Evolutionary conservation across 2,113 vertebrate species (phyloP).

Genomic region (Cephalopholis sonnerati): DNA sequence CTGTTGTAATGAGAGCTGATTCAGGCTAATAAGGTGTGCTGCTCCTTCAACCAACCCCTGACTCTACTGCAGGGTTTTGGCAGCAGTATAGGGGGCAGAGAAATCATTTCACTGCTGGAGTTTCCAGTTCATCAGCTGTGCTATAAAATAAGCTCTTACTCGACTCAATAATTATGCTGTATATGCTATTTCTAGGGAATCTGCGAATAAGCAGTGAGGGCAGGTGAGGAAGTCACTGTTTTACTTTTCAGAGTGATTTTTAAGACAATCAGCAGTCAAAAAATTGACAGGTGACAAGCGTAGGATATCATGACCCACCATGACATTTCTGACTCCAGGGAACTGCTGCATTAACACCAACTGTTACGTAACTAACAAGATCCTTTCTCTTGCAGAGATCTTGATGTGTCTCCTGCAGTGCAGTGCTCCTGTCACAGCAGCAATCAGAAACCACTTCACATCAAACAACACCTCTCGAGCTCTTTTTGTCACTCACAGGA

Average conservation of each 20-base stretch:
- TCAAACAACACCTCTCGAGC: neutral
- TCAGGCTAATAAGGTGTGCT: neutral
- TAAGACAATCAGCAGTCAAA: neutral
- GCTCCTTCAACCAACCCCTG: neutral
- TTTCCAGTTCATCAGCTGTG: constrained; percentile 9
- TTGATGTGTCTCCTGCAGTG: constrained; percentile 18
- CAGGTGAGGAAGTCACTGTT: neutral
- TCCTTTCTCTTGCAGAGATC: neutral
- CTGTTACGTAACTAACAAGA: neutral
- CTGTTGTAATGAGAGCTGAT: constrained; percentile 10
- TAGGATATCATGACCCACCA: neutral
- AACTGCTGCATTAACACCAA: constrained; percentile 1
- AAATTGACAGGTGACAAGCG: neutral
- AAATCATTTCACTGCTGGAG: neutral
- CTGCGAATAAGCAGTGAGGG: neutral
- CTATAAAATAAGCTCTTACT: neutral
- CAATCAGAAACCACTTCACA: constrained; percentile 16
- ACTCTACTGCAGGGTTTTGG: neutral
- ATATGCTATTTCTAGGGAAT: constrained; percentile 11
- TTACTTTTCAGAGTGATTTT: neutral
- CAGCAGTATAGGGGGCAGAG: neutral
- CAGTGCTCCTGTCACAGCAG: constrained; percentile 8
- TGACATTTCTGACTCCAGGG: neutral
- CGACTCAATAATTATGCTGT: constrained; percentile 7
- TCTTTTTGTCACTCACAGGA: constrained; percentile 18